These are phyloP conservation scores for Rhagonycha lutea DNA, from an alignment of 2,888 invertebrate species.

Conservation along the genomic window DNA sequence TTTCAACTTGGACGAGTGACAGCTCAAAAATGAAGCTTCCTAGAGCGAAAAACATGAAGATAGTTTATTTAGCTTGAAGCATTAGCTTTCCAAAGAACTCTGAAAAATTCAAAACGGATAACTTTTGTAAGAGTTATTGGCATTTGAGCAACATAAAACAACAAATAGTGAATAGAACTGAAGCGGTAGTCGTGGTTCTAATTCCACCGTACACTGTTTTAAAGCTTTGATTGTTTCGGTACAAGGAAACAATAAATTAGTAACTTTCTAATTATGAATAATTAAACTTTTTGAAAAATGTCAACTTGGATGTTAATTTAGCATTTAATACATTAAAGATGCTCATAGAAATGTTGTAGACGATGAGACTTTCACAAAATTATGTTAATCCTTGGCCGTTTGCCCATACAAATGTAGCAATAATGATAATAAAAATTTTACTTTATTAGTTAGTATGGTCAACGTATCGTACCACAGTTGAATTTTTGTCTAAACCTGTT, in stretches of 20 bases:
- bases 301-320: background rate
- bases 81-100: background rate
- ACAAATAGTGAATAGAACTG: no score
- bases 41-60: background rate
- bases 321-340: background rate
- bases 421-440: conserved; percentile 25
- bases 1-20: background rate
- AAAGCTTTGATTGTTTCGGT: no score
- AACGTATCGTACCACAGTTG: conserved; percentile 17
- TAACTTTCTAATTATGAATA: background rate
- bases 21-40: background rate
- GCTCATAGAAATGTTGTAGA: background rate
- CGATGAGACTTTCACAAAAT: background rate
- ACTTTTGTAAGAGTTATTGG: background rate
- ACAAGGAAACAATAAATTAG: background rate
- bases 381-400: conserved; percentile 18
- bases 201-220: no score
- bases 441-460: conserved; percentile 23
- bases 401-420: conserved; percentile 26
- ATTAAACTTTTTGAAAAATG: background rate
- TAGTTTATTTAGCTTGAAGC: background rate
- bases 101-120: background rate
- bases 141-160: background rate
- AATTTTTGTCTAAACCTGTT: conserved; percentile 33
- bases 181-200: no score